Evolutionary conservation across 2,113 vertebrate species (phyloP), one percentile per base, ranked within the genome.

Genomic region (Diadophis punctatus): DNA sequence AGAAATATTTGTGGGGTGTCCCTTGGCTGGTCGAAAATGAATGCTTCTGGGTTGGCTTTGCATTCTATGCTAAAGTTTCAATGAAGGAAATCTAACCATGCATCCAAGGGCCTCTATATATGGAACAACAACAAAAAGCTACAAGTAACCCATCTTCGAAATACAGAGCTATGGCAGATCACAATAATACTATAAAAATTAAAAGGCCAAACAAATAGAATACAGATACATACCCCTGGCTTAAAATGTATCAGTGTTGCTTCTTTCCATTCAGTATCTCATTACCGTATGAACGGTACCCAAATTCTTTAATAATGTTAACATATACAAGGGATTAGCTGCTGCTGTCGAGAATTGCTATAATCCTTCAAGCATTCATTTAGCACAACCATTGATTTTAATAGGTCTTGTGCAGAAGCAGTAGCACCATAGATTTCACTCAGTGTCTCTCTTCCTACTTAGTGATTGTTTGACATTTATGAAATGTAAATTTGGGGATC

Each of bases 401-500:
- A 27, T n/a, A 43, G 46, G 88, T 46, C 74, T 90, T 92, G 74
- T 85, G 55, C 88, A 92, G 80, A 90, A 86, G 88, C 22, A 93
- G 60, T 25, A 93, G 46, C 88, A 86, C 46, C 22, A 89, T 30
- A 34, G 80, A 86, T 86, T 90, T n/a, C 46, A 43, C 55, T 49
- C 46, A 63, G 88, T 20, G 16, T 86, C 46, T 86, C 53, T 34
- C 68, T 51, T 14, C 85, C 56, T 18, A 60, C 43, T 85, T 25
- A 58, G 27, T 51, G 58, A 86, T 51, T 52, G 25, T 90, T 93
- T 93, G 92, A 84, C 88, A 93, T 93, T 86, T 93, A n/a, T 60
- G 46, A 90, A 63, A 93, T 52, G 46, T 90, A 60, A 86, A 14
- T 60, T 53, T 68, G 56, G 55, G 91, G 30, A 56, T 90, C 53